Conservation (phyloP, 2,113 vertebrate species). For the Bujurquina vittata region DNA sequence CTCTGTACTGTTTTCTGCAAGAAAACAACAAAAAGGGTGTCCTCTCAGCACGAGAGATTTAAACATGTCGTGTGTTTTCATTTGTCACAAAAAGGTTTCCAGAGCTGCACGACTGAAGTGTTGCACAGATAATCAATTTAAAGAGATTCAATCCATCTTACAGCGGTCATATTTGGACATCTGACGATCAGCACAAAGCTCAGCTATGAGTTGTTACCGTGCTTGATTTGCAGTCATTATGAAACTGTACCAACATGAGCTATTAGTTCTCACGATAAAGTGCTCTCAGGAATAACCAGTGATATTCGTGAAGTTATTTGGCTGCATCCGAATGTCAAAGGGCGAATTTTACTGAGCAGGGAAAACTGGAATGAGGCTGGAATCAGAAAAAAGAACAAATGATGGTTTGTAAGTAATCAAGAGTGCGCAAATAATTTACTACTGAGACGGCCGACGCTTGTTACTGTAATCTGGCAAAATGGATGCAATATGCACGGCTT, state of each 20-base stretch:
- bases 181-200: not conserved
- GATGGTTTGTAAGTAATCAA: too few relatives aligned
- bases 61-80: not conserved
- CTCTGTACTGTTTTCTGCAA: conserved; percentile 86
- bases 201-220: not conserved
- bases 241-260: not conserved
- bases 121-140: not conserved
- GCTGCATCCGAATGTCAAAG: not conserved
- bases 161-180: not conserved
- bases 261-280: not conserved
- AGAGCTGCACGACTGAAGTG: rapidly evolving
- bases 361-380: too few relatives aligned
- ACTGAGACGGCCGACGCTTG: not conserved
- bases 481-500: rapidly evolving
- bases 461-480: not conserved
- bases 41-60: not conserved
- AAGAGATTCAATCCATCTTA: not conserved
- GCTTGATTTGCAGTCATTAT: rapidly evolving
- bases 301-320: not conserved
- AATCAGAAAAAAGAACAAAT: not conserved
- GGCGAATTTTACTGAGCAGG: too few relatives aligned
- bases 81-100: not conserved
- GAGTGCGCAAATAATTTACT: not conserved
- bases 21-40: conserved; percentile 6
- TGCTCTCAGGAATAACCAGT: not conserved